phyloP scores from a whole-genome alignment of 2,113 vertebrate genomes.

The Mustela lutreola region DNA sequence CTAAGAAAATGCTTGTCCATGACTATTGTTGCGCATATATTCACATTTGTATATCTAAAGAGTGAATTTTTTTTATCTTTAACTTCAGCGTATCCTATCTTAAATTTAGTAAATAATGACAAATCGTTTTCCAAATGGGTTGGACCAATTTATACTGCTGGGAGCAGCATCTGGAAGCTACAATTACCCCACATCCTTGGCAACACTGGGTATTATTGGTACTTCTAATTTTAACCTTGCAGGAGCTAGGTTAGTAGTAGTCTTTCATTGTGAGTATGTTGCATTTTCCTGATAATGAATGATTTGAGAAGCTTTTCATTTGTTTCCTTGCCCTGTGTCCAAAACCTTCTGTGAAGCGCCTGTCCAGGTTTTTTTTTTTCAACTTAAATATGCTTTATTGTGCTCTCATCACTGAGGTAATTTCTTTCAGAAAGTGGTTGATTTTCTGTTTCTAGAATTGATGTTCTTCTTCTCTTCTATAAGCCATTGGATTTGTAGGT shows the following conservation, averaged over 20 bases:
- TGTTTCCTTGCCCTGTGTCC: neutral
- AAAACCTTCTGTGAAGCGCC: neutral
- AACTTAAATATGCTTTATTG: too few species aligned
- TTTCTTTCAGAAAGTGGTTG: too few species aligned
- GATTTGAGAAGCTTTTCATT: neutral
- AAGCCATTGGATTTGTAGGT: too few species aligned
- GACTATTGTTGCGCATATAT: neutral
- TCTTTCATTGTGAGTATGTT: neutral
- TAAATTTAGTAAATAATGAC: neutral
- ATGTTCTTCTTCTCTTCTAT: too few species aligned
- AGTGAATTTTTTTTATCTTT: neutral
- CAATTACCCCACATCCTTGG: neutral
- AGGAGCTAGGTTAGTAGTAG: neutral
- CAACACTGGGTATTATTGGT: neutral
- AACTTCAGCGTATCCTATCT: neutral
- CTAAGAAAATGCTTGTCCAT: neutral
- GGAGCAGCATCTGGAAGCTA: neutral
- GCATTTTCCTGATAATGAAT: neutral
- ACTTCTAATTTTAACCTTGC: slow-evolving; percentile 23
- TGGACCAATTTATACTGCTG: neutral
- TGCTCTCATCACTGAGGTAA: too few species aligned
- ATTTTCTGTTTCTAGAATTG: too few species aligned
- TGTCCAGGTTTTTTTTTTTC: neutral
- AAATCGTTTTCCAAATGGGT: neutral
- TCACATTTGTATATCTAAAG: neutral